Conservation (phyloP, 1,140 invertebrate genomes). For the Drosophila nannoptera region DNA sequence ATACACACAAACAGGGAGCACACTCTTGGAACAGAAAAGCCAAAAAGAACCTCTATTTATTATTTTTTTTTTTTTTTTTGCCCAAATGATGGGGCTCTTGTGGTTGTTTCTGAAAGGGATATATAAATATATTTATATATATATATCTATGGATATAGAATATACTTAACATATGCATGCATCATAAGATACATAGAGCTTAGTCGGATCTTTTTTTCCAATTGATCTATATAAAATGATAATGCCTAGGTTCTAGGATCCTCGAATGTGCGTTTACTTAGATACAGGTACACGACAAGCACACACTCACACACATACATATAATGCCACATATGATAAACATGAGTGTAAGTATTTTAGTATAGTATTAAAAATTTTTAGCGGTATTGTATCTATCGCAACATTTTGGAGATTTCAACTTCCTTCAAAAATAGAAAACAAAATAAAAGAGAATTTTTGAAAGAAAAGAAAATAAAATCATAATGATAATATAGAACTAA, state of each 20-base stretch:
- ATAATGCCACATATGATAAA: conserved; percentile 2
- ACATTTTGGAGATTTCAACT: conserved; percentile 34
- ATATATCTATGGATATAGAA: not conserved
- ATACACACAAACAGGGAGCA: not conserved
- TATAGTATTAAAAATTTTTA: conserved; percentile 40
- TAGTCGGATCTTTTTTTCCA: conserved; percentile 38
- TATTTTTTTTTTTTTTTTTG: not conserved
- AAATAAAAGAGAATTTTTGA: not conserved
- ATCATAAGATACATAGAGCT: conserved; percentile 33
- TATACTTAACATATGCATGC: conserved; percentile 10
- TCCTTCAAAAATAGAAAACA: conserved; percentile 21
- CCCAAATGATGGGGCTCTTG: conserved; percentile 12
- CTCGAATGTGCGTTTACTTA: conserved; percentile 36
- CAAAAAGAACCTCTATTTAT: not conserved
- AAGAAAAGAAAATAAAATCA: conserved; percentile 10
- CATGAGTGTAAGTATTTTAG: conserved; percentile 32
- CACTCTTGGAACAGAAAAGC: not conserved
- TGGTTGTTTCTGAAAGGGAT: conserved; percentile 24
- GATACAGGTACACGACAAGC: conserved; percentile 24
- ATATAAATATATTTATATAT: conserved; percentile 17
- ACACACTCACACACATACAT: conserved; percentile 18
- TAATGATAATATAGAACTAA: not conserved
- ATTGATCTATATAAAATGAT: conserved; percentile 38
- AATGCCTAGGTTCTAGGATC: conserved; percentile 26
- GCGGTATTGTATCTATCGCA: conserved; percentile 38